A percentile compares a stretch with the other conserved stretches of the same genome.
phyloP scores from a whole-genome alignment of 1,140 invertebrate species.

The Zaprionus kolodkinae region DNA sequence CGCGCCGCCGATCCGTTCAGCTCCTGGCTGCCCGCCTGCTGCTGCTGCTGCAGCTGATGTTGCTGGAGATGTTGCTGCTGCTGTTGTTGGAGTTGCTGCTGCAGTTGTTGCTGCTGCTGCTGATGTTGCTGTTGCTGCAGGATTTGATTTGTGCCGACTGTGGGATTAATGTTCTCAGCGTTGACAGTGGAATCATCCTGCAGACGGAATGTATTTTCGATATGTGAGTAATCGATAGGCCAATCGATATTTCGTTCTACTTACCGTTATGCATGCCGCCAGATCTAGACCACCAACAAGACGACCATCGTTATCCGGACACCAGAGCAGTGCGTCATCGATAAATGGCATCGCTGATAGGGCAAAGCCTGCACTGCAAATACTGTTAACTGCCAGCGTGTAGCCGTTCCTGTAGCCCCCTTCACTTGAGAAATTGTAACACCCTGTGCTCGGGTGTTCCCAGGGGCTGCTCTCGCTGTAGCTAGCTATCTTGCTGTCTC shows the following conservation, averaged over 20 bases:
- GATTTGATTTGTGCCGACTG: constrained; percentile 79
- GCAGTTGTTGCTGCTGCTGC: constrained; percentile 17
- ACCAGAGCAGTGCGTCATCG: constrained; percentile 96
- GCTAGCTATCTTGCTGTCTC: not conserved
- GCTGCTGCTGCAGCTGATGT: constrained; percentile 13
- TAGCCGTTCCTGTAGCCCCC: constrained; percentile 55
- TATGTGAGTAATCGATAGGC: not conserved
- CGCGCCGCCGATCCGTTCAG: constrained; percentile 65
- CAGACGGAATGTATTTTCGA: not conserved
- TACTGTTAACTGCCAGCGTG: constrained; percentile 86
- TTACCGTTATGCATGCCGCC: constrained; percentile 93
- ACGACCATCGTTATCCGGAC: constrained; percentile 95
- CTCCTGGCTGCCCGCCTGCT: constrained; percentile 49
- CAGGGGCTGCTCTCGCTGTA: not conserved
- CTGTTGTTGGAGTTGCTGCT: constrained; percentile 16
- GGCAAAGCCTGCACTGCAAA: constrained; percentile 86
- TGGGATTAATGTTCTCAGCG: constrained; percentile 66
- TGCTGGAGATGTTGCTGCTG: constrained; percentile 33
- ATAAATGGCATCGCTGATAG: constrained; percentile 95
- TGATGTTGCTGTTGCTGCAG: constrained; percentile 51
- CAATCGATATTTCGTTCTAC: constrained; percentile 21
- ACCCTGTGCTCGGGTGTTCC: not conserved
- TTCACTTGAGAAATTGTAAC: constrained; percentile 42
- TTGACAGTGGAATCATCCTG: constrained; percentile 73
- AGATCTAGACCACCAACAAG: constrained; percentile 91